Evolutionary conservation across 2,888 invertebrate species (phyloP).

Genomic region (Ophioninae sp.): DNA sequence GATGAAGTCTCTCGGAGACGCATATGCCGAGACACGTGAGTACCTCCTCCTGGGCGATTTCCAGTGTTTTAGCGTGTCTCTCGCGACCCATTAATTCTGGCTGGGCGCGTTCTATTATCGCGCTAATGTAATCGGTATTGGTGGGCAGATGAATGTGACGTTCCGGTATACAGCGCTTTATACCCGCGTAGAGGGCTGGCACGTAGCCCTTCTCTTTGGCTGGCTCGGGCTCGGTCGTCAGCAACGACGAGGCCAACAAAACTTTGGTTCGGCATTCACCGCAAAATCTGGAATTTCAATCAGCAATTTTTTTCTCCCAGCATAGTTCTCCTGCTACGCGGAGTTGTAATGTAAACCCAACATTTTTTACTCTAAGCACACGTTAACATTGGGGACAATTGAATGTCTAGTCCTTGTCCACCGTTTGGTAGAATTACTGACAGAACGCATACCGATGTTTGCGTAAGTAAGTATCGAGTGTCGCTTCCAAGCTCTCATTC

Average conservation of each 20-base stretch:
- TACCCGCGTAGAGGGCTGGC: constrained; percentile 92
- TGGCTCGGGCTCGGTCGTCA: constrained; percentile 92
- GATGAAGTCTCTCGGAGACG: constrained; percentile 93
- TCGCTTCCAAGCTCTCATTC: constrained; percentile 91
- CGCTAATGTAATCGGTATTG: constrained; percentile 93
- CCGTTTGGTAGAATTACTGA: constrained; percentile 2
- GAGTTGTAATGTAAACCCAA: no score
- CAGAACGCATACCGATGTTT: constrained; percentile 87
- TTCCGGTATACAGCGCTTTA: constrained; percentile 92
- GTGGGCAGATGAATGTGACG: constrained; percentile 94
- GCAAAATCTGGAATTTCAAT: constrained; percentile 85
- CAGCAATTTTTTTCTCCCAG: constrained; percentile 11
- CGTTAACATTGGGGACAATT: background rate
- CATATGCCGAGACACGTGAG: constrained; percentile 96
- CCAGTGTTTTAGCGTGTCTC: constrained; percentile 97
- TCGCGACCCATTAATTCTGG: constrained; percentile 96
- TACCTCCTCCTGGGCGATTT: constrained; percentile 98
- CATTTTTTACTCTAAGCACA: background rate
- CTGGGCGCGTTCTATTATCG: constrained; percentile 93
- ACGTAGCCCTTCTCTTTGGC: constrained; percentile 95
- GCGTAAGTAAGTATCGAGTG: constrained; percentile 93
- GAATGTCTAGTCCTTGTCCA: background rate
- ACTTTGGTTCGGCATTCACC: constrained; percentile 97
- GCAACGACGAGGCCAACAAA: constrained; percentile 89
- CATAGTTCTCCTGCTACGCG: no score